Conservation (phyloP, 2,888 invertebrate species). For the Catocala sponsa region DNA sequence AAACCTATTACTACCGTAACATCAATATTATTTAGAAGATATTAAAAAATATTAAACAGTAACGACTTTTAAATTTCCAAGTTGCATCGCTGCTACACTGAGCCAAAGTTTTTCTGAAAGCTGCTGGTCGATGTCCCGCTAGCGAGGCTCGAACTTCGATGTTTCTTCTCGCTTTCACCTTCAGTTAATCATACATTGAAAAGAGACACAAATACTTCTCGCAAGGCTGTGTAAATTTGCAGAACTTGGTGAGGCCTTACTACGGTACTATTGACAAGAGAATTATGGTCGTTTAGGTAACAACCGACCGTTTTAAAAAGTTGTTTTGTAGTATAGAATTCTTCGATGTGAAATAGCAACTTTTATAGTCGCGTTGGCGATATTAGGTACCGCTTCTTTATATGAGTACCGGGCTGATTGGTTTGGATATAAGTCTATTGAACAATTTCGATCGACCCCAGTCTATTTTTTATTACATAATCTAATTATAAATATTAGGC, state of each 20-base stretch:
- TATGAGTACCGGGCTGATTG: slow-evolving; percentile 69
- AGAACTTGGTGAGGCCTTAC: slow-evolving; percentile 82
- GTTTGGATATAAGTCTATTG: slow-evolving; percentile 65
- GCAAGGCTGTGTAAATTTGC: slow-evolving; percentile 68
- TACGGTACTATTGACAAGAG: slow-evolving; percentile 76
- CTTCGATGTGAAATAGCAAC: slow-evolving; percentile 43
- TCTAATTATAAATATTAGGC: slow-evolving; percentile 49
- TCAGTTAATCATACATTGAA: slow-evolving; percentile 58
- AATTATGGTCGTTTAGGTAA: slow-evolving; percentile 74
- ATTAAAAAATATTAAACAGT: background rate
- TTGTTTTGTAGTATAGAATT: slow-evolving; percentile 36
- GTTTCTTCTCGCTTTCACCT: slow-evolving; percentile 65
- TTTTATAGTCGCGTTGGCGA: slow-evolving; percentile 60
- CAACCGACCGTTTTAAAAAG: slow-evolving; percentile 68
- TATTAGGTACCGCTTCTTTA: slow-evolving; percentile 65
- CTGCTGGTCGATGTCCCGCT: slow-evolving; percentile 88
- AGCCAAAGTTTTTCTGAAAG: slow-evolving; percentile 83
- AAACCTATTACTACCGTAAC: too few relatives aligned
- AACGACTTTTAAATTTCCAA: slow-evolving; percentile 52
- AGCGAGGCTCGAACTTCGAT: slow-evolving; percentile 76
- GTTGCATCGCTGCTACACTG: slow-evolving; percentile 66
- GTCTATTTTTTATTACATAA: slow-evolving; percentile 49
- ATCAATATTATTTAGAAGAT: background rate
- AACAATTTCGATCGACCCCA: slow-evolving; percentile 60
- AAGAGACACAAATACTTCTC: slow-evolving; percentile 63